Base-by-base conservation (phyloP, 2,113 vertebrate genomes). In the Pseudopipra pipra region DNA sequence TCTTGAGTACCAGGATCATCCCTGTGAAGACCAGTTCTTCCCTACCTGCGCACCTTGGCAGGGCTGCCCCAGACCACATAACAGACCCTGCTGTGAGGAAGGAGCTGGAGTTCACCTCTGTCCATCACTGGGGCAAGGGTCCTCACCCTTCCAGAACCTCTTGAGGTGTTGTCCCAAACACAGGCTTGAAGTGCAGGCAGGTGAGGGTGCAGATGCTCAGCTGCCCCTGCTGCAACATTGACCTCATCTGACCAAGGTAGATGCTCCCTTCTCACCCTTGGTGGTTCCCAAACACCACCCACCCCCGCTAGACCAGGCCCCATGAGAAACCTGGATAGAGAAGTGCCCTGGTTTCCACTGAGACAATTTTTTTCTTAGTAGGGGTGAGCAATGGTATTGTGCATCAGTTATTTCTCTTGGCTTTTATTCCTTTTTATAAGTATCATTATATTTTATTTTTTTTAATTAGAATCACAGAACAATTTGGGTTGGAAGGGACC, bases 151-250 rank as follows among this genome's bases (percentile, higher is more conserved):
- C 33, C 51, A 68, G 39, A 39, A 11, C 52, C 14, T 33, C 62
- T 16, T 17, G 25, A 18, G 16, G 4, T 49, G 6, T 5, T 71
- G 21, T 6, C 21, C 43, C 49, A 44, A 6, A 58, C 39, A 9
- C 43, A 65, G 31, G 20, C 18, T 70, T 39, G 24, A 21, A 35
- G 3, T 3, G 8, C 33, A 46, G 21, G 51, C 22, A 66, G 11
- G 14, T 28, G 10, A 62, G 14, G 30, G 11, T 4, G 7, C n/a
- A 63, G 27, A 44, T 31, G 33, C 51, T 67, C 41, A 30, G 10
- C 17, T 14, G 20, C 5, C 22, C 6, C 37, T 4, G 2, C 30
- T 23, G 12, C 58, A 54, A 12, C 3, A 8, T 0, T 12, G 43
- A 33, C 9, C 22, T 27, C 13, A 5, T 37, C 11, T 12, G 9